Percentiles rank a stretch among this genome's conserved stretches.
These are phyloP conservation scores for Hemicentrotus pulcherrimus DNA, from an alignment of 35 echinoderm and acorn worm species.

Conservation along the genomic window DNA sequence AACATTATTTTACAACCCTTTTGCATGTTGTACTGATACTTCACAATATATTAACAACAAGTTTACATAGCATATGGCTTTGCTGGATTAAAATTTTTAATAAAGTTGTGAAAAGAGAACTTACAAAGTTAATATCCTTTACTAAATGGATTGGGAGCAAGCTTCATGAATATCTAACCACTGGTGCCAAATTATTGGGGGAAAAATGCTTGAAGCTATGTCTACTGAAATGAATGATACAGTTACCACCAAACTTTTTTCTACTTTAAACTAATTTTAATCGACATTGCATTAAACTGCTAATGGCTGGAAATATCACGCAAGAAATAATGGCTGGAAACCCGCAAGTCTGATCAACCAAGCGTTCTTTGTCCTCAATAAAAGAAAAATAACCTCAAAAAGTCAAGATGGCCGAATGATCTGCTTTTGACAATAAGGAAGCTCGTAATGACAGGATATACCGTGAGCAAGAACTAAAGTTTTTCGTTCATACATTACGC, in stretches of 20 bases:
- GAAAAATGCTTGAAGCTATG: not conserved
- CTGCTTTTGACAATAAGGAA: not conserved
- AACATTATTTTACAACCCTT: too few relatives aligned
- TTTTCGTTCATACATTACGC: not conserved
- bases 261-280: not conserved
- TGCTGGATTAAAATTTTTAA: not conserved
- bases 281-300: not conserved
- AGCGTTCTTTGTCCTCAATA: not conserved
- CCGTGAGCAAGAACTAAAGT: not conserved
- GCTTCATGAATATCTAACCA: not conserved
- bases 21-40: too few relatives aligned
- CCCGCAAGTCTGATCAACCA: not conserved
- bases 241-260: not conserved
- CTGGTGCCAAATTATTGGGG: not conserved
- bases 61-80: too few relatives aligned
- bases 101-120: not conserved
- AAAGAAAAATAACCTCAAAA: not conserved
- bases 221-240: not conserved
- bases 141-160: not conserved
- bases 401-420: not conserved
- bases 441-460: not conserved
- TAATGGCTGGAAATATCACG: not conserved
- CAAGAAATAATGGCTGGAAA: not conserved
- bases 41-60: too few relatives aligned
- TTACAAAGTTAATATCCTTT: not conserved